Base-by-base conservation (phyloP, 2,888 invertebrate genomes). In the Callyntrura guangdongensis region DNA sequence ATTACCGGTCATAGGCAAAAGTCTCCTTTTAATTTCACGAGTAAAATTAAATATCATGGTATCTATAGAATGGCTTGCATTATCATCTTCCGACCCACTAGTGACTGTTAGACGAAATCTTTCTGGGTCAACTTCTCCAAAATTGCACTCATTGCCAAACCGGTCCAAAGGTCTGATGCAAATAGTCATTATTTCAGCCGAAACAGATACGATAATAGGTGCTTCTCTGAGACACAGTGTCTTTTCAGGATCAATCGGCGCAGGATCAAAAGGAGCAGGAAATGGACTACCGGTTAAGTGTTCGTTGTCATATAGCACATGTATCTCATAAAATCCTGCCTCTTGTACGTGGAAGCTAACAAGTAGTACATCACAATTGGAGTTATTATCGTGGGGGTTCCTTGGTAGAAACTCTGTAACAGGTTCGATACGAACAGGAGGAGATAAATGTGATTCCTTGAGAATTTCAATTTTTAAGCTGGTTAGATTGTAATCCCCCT, bases 251-350 rank as follows among this genome's bases (percentile, higher is more conserved):
- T 92, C 92, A 9, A 93, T 84, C 90, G 92, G 92, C 94, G 95
- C 95, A 93, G 95, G 94, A 90, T 95, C 94, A 94, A 95, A 95
- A 61, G 94, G 93, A 91, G 95, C 95, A 20, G 94, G 94, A 93
- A 95, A 95, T 6, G 95, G 95, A 93, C 95, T 95, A n/a, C 95
- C 95, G 74, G 94, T 94, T 82, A 95, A 94, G 92, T 94, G 94
- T 81, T 94, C 94, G 22, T 94, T 95, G 45, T 95, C 95, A 77
- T 95, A 94, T 94, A 95, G 94, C 22, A 95, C 94, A 85, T 95
- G 94, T 77, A 95, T 95, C 59, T 94, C 94, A 93, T 95, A 95
- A 59, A 95, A 94, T 14, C 95, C 95, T 1, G 95, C 94, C 92
- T 95, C 95, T 88, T 95, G 95, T 20, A 95, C 95, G 12, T 95